phyloP scores from a whole-genome alignment of 2,888 invertebrate genomes.

The Koerneria pararmatus region DNA sequence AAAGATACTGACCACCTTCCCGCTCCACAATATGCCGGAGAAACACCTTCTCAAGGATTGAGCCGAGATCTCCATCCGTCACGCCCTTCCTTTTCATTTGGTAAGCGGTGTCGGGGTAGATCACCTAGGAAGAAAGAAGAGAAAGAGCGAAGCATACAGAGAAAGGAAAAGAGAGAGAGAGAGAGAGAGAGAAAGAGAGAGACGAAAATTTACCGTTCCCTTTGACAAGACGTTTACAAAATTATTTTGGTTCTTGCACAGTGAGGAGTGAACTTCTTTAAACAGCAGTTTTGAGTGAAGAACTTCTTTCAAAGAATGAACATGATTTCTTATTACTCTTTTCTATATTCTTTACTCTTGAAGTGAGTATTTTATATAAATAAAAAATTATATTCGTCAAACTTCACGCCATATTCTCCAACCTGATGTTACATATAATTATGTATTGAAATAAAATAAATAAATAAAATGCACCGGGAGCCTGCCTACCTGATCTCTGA shows the following conservation, averaged over 20 bases:
- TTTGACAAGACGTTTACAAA: no score
- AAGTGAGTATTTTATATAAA: no score
- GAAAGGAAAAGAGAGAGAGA: no score
- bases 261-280: neutral
- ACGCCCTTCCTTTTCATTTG: constrained; percentile 75
- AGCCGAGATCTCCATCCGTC: constrained; percentile 74
- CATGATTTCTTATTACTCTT: no score
- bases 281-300: constrained; percentile 6
- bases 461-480: neutral
- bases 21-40: constrained; percentile 67
- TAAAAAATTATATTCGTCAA: no score
- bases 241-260: neutral
- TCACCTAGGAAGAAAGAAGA: constrained; percentile 70
- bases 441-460: neutral
- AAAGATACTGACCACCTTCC: constrained; percentile 44
- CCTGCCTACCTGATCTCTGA: constrained; percentile 79
- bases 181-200: no score
- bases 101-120: constrained; percentile 85
- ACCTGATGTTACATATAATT: no score
- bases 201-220: no score
- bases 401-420: no score
- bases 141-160: no score
- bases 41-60: constrained; percentile 73
- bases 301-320: constrained; percentile 15
- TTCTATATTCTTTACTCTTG: no score